Conservation (phyloP, 2,113 vertebrate genomes). For the Mobula birostris region DNA sequence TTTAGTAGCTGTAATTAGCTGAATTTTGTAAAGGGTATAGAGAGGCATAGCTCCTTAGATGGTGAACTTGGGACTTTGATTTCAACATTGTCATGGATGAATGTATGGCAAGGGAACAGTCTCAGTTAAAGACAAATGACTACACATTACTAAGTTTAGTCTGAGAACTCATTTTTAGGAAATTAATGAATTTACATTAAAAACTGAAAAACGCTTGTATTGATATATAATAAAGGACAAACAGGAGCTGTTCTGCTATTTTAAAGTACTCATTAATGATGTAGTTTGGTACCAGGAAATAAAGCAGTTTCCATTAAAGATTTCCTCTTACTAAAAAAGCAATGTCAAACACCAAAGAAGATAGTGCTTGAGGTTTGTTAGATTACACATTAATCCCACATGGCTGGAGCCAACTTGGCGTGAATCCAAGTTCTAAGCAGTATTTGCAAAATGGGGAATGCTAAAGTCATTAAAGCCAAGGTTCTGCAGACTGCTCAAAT, state of each 20-base stretch:
- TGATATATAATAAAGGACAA: background rate
- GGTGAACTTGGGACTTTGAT: background rate
- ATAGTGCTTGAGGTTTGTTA: background rate
- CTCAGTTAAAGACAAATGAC: background rate
- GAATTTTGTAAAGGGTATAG: background rate
- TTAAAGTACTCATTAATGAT: background rate
- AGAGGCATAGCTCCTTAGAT: background rate
- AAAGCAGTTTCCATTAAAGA: background rate
- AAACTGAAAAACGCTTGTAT: background rate
- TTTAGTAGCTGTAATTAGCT: background rate
- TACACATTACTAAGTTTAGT: background rate
- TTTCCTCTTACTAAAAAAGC: background rate
- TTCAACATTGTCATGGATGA: background rate
- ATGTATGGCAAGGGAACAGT: background rate
- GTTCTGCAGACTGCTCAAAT: background rate
- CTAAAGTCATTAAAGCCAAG: background rate
- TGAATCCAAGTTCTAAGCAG: background rate
- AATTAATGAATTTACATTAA: background rate
- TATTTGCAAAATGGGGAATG: background rate
- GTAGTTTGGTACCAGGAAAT: background rate
- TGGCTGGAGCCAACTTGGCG: background rate
- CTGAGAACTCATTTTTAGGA: background rate
- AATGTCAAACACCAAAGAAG: background rate
- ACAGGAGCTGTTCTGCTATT: background rate
- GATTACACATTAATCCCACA: background rate